These are phyloP conservation scores for Hippoglossus stenolepis DNA, from an alignment of 2,113 vertebrate genomes.

Conservation along the genomic window DNA sequence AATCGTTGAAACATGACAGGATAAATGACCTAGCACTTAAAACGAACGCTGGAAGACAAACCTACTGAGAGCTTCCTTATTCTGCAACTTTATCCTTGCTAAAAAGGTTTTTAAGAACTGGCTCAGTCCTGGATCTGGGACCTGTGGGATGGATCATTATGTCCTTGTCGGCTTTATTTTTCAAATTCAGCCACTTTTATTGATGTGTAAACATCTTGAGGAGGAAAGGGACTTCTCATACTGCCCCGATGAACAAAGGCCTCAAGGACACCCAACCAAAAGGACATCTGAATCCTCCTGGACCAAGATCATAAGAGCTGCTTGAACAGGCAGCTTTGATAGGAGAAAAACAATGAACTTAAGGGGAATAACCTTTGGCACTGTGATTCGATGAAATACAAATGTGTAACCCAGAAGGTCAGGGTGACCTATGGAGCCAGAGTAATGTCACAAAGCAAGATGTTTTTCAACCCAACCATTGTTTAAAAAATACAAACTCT, in stretches of 20 bases:
- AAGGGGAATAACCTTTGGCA: constrained; percentile 69
- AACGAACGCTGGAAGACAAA: constrained; percentile 54
- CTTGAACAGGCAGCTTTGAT: constrained; percentile 66
- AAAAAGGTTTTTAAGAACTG: constrained; percentile 68
- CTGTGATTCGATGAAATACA: constrained; percentile 60
- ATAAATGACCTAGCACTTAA: constrained; percentile 55
- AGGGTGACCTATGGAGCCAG: constrained; percentile 31
- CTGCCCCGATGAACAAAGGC: constrained; percentile 73
- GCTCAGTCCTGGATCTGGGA: constrained; percentile 57
- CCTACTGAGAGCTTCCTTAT: constrained; percentile 61
- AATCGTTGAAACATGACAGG: constrained; percentile 41
- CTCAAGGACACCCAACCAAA: constrained; percentile 75
- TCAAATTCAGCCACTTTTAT: constrained; percentile 75
- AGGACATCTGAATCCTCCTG: constrained; percentile 70
- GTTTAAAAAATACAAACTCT: background rate
- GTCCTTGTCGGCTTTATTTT: constrained; percentile 79
- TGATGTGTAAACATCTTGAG: constrained; percentile 81
- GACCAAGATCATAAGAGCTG: constrained; percentile 58
- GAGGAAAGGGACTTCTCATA: constrained; percentile 73
- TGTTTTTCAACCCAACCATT: constrained; percentile 12
- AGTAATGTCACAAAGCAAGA: constrained; percentile 32
- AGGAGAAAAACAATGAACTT: constrained; percentile 66
- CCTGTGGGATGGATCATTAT: constrained; percentile 78
- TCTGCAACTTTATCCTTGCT: constrained; percentile 58
- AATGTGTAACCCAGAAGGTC: constrained; percentile 61